Evolutionary conservation across 2,888 invertebrate species (phyloP).

Genomic region (Muschampia plurimacula): DNA sequence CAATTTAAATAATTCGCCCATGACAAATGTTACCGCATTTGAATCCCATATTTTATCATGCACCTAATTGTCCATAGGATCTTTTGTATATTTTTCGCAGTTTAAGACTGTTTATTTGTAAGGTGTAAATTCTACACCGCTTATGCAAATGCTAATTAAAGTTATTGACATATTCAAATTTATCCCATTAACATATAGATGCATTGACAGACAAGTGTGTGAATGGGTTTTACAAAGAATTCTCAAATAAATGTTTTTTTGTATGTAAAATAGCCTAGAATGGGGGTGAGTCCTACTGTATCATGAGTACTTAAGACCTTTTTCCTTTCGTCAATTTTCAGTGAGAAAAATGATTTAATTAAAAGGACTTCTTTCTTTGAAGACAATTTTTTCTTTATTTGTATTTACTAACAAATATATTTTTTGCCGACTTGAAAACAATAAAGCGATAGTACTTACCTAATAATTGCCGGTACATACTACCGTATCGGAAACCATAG

Average conservation of each 20-base stretch:
- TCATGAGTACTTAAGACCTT: background rate
- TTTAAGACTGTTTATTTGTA: slow-evolving; percentile 21
- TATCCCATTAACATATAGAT: slow-evolving; percentile 44
- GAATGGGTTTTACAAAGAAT: slow-evolving; percentile 44
- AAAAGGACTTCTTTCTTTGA: too few relatives aligned
- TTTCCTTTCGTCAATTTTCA: background rate
- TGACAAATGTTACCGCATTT: slow-evolving; percentile 71
- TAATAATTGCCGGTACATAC: too few relatives aligned
- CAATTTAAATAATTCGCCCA: slow-evolving; percentile 78
- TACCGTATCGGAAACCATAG: too few relatives aligned
- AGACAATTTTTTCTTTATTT: too few relatives aligned
- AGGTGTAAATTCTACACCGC: slow-evolving; percentile 34
- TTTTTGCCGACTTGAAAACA: too few relatives aligned
- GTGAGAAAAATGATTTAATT: background rate
- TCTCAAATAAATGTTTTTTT: slow-evolving; percentile 45
- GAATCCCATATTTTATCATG: slow-evolving; percentile 60
- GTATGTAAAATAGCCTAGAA: background rate
- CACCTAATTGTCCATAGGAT: slow-evolving; percentile 69
- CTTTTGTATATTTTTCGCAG: slow-evolving; percentile 18
- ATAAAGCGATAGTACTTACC: too few relatives aligned
- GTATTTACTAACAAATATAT: too few relatives aligned
- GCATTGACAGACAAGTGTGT: slow-evolving; percentile 46
- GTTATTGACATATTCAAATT: slow-evolving; percentile 52
- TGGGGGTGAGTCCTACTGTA: background rate
- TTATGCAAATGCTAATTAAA: slow-evolving; percentile 46